A percentile compares a stretch with the other conserved stretches of the same genome.
phyloP scores from a whole-genome alignment of 35 echinoderm and acorn worm genomes.

The Lytechinus variegatus region DNA sequence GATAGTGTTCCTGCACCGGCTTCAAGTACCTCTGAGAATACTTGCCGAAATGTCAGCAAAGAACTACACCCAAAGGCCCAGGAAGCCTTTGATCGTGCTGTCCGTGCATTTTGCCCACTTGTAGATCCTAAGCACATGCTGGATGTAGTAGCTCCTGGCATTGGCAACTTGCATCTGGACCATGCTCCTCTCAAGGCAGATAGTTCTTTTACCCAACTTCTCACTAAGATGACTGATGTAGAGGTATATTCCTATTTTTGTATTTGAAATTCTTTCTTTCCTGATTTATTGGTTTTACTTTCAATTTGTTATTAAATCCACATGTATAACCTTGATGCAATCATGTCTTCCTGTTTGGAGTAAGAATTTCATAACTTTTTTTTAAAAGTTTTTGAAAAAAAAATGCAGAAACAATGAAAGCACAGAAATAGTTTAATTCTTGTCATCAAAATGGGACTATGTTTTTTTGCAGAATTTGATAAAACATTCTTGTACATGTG shows the following conservation, averaged over 20 bases:
- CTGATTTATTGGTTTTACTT: background rate
- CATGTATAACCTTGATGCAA: too few species aligned
- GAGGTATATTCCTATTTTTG: background rate
- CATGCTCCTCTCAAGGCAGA: background rate
- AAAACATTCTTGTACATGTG: background rate
- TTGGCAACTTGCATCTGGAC: background rate
- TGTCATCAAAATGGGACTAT: too few species aligned
- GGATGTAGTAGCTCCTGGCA: background rate
- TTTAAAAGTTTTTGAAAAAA: background rate
- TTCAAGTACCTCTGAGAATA: background rate
- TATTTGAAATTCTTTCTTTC: background rate
- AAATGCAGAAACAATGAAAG: background rate
- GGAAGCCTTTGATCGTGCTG: background rate
- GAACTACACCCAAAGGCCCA: slow-evolving; percentile 15
- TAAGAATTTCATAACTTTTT: too few species aligned
- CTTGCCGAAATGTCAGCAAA: background rate
- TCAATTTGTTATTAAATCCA: background rate
- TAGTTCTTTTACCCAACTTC: slow-evolving; percentile 8
- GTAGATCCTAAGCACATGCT: background rate
- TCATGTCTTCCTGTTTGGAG: too few species aligned
- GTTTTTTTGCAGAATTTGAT: background rate
- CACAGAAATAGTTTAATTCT: too few species aligned
- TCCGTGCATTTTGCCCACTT: background rate
- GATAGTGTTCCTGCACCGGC: background rate
- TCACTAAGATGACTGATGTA: background rate